Evolutionary conservation across 2,113 vertebrate genomes (phyloP).

Genomic region (Arizona elegans): DNA sequence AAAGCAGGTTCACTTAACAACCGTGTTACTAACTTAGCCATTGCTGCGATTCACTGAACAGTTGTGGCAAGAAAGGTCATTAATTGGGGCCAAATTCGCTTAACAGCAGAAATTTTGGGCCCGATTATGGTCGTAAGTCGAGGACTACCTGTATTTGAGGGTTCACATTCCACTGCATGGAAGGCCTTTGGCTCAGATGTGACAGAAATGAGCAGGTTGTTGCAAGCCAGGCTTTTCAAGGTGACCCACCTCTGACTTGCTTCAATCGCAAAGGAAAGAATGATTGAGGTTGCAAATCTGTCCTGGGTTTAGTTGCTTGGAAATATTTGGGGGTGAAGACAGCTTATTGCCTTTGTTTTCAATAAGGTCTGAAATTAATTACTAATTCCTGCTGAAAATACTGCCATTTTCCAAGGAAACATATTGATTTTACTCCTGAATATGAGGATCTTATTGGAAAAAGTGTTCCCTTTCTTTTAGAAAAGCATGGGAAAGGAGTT

Average conservation of each 20-base stretch:
- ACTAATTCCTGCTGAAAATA: background rate
- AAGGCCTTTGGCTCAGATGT: constrained; percentile 53
- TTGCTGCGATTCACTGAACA: background rate
- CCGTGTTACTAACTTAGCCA: background rate
- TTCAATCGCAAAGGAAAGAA: background rate
- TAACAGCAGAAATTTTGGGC: background rate
- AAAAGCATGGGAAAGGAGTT: no score
- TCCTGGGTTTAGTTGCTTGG: background rate
- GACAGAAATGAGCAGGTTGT: background rate
- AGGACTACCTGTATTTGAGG: background rate
- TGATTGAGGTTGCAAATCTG: background rate
- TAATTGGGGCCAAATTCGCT: background rate
- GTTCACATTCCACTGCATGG: constrained; percentile 46
- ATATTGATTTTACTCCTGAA: background rate
- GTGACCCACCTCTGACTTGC: background rate
- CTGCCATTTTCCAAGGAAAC: background rate
- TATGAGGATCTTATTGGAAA: background rate
- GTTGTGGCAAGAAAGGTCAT: background rate
- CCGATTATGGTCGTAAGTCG: background rate
- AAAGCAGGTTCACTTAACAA: background rate
- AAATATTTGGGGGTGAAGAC: background rate
- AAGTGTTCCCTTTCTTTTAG: no score
- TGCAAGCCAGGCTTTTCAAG: background rate
- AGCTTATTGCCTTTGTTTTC: background rate
- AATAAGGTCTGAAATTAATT: background rate